Evolutionary conservation across 2,888 invertebrate genomes (phyloP), one percentile per base, ranked within the genome.

Genomic region (Agapetus fuscipes): DNA sequence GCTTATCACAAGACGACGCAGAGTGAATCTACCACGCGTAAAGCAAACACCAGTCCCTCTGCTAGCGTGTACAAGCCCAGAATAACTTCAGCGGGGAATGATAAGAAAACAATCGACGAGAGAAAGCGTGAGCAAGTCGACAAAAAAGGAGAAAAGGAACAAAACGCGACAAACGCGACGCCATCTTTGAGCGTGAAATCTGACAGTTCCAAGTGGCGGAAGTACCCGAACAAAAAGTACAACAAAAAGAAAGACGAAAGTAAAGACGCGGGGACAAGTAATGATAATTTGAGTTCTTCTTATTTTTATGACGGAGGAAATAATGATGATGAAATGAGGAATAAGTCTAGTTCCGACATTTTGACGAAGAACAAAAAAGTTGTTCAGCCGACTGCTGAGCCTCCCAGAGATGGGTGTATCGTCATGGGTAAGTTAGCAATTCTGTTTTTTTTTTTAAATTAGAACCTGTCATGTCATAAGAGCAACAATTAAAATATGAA

Each of bases 381-480:
- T 4, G 20, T 20, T 20, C 5, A 20, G 20, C 5, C 20, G 4
- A 20, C 57, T 11, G 13, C 40, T 15, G 51, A 52, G 15, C 43
- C 51, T 24, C 46, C 50, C n/a, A 56, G 58, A 17, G 56, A 55
- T 44, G 54, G 55, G 29, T 68, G 68, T 51, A 49, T 59, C 33
- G 62, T 68, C 6, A 67, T 68, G 67, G 67, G 68, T 68, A 54
- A 54, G 60, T 54, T 16, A 20, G 24, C 12, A 28, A 28, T 28
- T 5, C n/a, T n/a, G n/a, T n/a, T n/a, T n/a, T n/a, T n/a, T n/a
- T n/a, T n/a, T n/a, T n/a, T n/a, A n/a, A n/a, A n/a, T n/a, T n/a
- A n/a, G n/a, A n/a, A n/a, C n/a, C n/a, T n/a, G n/a, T n/a, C n/a
- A n/a, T n/a, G n/a, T n/a, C n/a, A n/a, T n/a, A n/a, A n/a, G n/a